Evolutionary conservation across 2,113 vertebrate species (phyloP), one percentile per base, ranked within the genome.

Genomic region (Podiceps cristatus): DNA sequence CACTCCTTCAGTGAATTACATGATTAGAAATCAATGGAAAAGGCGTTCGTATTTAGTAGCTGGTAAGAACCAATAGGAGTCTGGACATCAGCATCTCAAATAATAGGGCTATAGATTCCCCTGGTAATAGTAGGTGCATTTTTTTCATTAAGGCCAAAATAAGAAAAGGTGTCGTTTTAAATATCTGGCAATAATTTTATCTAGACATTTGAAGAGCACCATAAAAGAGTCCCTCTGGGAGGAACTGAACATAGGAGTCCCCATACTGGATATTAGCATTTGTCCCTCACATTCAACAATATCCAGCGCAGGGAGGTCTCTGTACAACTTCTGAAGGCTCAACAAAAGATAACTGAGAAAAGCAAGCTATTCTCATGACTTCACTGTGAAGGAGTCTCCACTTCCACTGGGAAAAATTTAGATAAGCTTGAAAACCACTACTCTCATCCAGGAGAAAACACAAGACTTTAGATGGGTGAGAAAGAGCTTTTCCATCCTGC

Each of bases 311-410:
- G 86, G 49, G 80, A 93, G 55, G 40, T 78, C 49, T 95, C 60
- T 67, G 29, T 78, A 64, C 52, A 47, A 37, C 56, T 94, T 55
- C 47, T 60, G 73, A 81, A 96, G 31, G 68, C 52, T 87, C 84
- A 84, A 60, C 86, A 94, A 85, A 86, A 86, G 89, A 89, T 91
- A 93, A 94, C n/a, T 73, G 66, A 84, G 76, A 89, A 78, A 92
- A 88, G 25, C 56, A 89, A 95, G 42, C 42, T 96, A 78, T 86
- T 91, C 83, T 96, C 47, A 89, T 85, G 28, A 35, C 56, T 93
- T 89, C 73, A 67, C 47, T 89, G 17, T 68, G 47, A 76, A 84
- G 91, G 60, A 97, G 80, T 37, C 64, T 93, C 88, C 91, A 82
- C 16, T 86, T 93, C 79, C 56, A 91, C 84, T 89, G 77, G 64